Conservation (phyloP, 1,140 invertebrate genomes). For the Homarus americanus region DNA sequence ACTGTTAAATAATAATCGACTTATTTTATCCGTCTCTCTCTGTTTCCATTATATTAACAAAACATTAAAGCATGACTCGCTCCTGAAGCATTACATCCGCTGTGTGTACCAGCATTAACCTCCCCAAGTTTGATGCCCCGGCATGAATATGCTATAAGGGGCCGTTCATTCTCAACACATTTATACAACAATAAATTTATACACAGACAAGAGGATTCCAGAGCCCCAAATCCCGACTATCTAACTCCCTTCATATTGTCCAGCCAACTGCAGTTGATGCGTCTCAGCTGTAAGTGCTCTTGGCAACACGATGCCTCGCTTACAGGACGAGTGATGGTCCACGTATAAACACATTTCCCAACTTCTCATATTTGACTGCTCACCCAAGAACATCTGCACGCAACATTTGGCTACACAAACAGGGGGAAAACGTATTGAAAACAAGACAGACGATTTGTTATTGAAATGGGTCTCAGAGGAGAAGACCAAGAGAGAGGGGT, state of each 20-base stretch:
- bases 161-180: not conserved
- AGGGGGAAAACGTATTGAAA: conserved; percentile 6
- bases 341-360: not conserved
- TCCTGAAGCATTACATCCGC: too few species aligned
- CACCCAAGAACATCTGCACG: not conserved
- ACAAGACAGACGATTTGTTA: conserved; percentile 9
- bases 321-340: too few species aligned
- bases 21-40: too few species aligned
- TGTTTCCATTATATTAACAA: too few species aligned
- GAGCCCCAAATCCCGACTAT: not conserved
- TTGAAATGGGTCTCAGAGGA: conserved; percentile 1
- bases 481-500: not conserved
- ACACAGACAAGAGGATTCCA: not conserved
- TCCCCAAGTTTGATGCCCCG: not conserved
- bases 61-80: too few species aligned
- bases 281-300: not conserved
- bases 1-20: too few species aligned
- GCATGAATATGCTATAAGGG: not conserved
- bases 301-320: not conserved
- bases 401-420: conserved; percentile 11
- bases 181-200: conserved; percentile 16
- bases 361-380: not conserved
- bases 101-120: not conserved
- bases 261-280: not conserved
- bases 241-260: not conserved